A percentile compares a stretch with the other conserved stretches of the same genome.
phyloP scores from a whole-genome alignment of 1,140 invertebrate genomes.

The Ctenoplectra terminalis region DNA sequence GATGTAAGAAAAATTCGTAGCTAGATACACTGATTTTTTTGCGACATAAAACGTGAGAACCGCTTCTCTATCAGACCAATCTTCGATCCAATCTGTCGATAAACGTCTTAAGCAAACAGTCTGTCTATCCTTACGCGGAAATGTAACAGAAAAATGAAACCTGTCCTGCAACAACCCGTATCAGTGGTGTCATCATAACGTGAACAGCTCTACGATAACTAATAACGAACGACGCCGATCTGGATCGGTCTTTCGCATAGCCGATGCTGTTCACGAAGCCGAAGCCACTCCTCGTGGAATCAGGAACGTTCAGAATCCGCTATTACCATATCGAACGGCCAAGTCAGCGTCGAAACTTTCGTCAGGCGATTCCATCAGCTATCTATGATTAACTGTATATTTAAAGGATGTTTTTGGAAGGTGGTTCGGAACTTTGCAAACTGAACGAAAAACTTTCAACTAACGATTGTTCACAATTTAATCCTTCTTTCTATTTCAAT shows the following conservation, averaged over 20 bases:
- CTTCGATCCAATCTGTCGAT: not conserved
- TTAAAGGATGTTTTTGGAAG: too few relatives aligned
- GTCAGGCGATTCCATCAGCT: not conserved
- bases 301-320: conserved; percentile 28
- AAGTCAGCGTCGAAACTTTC: not conserved
- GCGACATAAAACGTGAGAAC: not conserved
- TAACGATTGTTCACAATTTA: too few relatives aligned
- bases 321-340: conserved; percentile 20
- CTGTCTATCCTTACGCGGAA: not conserved
- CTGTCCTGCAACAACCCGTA: not conserved
- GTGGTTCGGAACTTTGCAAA: too few relatives aligned
- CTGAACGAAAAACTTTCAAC: too few relatives aligned
- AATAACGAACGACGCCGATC: not conserved
- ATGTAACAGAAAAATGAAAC: not conserved
- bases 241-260: not conserved
- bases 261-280: conserved; percentile 22
- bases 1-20: not conserved
- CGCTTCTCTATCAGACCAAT: not conserved
- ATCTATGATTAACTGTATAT: too few relatives aligned
- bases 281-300: conserved; percentile 30
- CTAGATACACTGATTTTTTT: not conserved
- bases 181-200: not conserved
- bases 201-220: not conserved
- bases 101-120: not conserved
- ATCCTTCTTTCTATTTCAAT: too few relatives aligned